phyloP scores from a whole-genome alignment of 2,888 invertebrate genomes.

The Trichacis sp. region DNA sequence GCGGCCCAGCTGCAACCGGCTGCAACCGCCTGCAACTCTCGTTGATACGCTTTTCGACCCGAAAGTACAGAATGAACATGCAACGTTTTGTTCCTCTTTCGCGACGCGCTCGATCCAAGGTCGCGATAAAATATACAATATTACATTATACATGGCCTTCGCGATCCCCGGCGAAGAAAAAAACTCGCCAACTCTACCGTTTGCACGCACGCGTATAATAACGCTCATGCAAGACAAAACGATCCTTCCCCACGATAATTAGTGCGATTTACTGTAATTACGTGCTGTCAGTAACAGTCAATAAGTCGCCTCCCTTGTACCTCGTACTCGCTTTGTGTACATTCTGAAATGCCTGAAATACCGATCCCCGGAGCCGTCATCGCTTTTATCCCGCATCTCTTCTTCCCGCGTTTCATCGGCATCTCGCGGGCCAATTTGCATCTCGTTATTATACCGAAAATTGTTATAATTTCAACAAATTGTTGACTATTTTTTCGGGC shows the following conservation, averaged over 20 bases:
- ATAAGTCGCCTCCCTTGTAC: slow-evolving; percentile 39
- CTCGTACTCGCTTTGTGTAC: no score
- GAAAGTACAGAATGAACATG: no score
- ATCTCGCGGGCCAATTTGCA: not conserved
- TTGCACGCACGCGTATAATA: slow-evolving; percentile 14
- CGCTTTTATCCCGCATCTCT: not conserved
- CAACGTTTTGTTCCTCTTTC: no score
- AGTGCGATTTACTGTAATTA: slow-evolving; percentile 52
- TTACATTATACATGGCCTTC: no score
- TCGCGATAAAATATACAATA: no score
- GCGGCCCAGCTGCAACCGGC: no score
- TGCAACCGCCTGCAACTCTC: no score
- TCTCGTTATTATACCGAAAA: not conserved
- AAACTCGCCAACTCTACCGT: no score
- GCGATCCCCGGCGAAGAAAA: no score
- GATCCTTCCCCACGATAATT: slow-evolving; percentile 48
- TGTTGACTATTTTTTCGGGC: no score
- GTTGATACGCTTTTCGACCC: no score
- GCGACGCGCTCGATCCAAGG: no score
- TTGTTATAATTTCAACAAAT: not conserved
- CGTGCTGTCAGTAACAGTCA: slow-evolving; percentile 44
- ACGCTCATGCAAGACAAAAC: slow-evolving; percentile 29
- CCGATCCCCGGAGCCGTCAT: slow-evolving; percentile 5
- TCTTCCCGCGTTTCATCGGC: not conserved
- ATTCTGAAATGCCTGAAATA: slow-evolving; percentile 29